These are phyloP conservation scores for Hydropsyche tenuis DNA, from an alignment of 1,140 invertebrate genomes.

Conservation along the genomic window DNA sequence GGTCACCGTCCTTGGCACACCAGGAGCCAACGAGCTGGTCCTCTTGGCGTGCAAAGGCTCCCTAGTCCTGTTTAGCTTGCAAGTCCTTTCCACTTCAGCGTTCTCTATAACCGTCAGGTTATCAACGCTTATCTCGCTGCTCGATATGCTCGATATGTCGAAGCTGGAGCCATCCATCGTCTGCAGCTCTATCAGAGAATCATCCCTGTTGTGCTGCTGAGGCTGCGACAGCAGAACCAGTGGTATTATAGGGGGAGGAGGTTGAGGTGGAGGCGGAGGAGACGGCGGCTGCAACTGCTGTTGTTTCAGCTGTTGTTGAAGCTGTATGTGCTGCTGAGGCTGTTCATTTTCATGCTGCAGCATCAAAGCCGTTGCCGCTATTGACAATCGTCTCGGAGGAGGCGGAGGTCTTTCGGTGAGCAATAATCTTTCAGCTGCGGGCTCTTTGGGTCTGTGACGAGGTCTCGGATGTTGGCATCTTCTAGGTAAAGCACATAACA, in stretches of 20 bases:
- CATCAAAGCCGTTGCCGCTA: conserved; percentile 46
- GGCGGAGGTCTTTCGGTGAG: conserved; percentile 56
- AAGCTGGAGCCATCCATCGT: conserved; percentile 54
- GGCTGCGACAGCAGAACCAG: conserved; percentile 40
- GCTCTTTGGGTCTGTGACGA: conserved; percentile 41
- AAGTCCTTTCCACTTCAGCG: conserved; percentile 42
- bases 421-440: conserved; percentile 53
- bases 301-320: background rate
- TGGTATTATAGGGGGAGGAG: conserved; percentile 38
- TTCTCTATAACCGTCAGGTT: conserved; percentile 51
- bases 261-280: conserved; percentile 47
- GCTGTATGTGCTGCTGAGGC: conserved; percentile 25
- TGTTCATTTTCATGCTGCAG: conserved; percentile 47
- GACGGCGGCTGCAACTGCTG: conserved; percentile 52
- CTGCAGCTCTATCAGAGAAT: conserved; percentile 57
- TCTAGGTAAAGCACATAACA: conserved; percentile 64
- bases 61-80: conserved; percentile 53
- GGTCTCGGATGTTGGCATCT: conserved; percentile 48
- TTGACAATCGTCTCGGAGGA: conserved; percentile 48
- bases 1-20: conserved; percentile 40
- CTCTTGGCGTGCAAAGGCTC: conserved; percentile 51
- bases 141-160: conserved; percentile 57
- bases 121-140: conserved; percentile 52
- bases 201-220: conserved; percentile 48
- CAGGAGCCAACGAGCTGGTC: background rate